A percentile compares a stretch with the other conserved stretches of the same genome.
phyloP scores from a whole-genome alignment of 1,140 invertebrate species.

The Manduca sexta region DNA sequence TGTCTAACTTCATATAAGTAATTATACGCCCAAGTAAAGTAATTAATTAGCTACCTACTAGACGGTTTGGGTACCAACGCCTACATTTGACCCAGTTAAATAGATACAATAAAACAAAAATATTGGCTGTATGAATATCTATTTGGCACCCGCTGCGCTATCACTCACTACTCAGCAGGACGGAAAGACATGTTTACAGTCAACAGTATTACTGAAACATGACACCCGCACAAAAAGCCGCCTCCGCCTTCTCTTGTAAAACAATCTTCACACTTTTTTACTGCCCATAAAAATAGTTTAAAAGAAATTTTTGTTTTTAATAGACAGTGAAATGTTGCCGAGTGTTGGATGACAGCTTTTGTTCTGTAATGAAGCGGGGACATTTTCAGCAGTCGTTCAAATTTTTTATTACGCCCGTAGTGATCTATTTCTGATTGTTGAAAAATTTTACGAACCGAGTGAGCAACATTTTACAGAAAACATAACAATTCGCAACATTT shows the following conservation, averaged over 20 bases:
- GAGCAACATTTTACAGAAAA: too few relatives aligned
- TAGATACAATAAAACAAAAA: constrained; percentile 1
- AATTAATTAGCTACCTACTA: too few relatives aligned
- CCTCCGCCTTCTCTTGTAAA: constrained; percentile 64
- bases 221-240: constrained; percentile 64
- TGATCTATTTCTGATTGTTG: constrained; percentile 58
- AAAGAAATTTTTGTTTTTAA: constrained; percentile 65
- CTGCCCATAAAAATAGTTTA: constrained; percentile 66
- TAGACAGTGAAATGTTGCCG: constrained; percentile 70
- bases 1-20: too few relatives aligned
- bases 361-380: constrained; percentile 67
- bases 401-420: constrained; percentile 49
- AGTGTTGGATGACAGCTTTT: constrained; percentile 69
- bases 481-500: too few relatives aligned
- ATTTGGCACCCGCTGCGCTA: constrained; percentile 53
- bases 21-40: too few relatives aligned
- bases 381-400: constrained; percentile 51
- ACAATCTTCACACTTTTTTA: constrained; percentile 67
- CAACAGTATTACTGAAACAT: constrained; percentile 51
- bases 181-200: constrained; percentile 68
- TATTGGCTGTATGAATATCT: constrained; percentile 2
- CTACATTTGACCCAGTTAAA: too few relatives aligned
- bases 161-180: constrained; percentile 48
- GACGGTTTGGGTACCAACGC: too few relatives aligned
- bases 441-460: too few relatives aligned